These are phyloP conservation scores for Tetramorium bicarinatum DNA, from an alignment of 2,888 invertebrate genomes.

Conservation along the genomic window DNA sequence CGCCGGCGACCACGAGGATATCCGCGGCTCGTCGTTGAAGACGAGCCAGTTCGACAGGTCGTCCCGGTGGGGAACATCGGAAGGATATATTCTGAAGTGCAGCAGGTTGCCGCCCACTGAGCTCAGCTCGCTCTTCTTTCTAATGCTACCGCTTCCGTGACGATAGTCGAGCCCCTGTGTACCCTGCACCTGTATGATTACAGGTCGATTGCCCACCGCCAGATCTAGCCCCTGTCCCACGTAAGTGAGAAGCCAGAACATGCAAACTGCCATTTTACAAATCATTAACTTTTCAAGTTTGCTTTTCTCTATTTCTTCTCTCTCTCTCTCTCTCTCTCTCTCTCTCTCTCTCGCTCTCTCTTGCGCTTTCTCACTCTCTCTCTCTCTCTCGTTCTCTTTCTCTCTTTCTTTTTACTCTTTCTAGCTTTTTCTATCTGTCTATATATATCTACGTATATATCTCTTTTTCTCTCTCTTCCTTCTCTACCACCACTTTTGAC, in stretches of 20 bases:
- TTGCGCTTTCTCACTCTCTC: constrained; percentile 24
- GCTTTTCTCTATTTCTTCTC: constrained; percentile 41
- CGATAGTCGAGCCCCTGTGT: constrained; percentile 74
- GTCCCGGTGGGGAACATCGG: constrained; percentile 67
- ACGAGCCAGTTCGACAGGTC: constrained; percentile 80
- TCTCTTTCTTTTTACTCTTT: constrained; percentile 15
- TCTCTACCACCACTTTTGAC: constrained; percentile 36
- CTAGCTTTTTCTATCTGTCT: constrained; percentile 46
- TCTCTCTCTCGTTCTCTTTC: constrained; percentile 39
- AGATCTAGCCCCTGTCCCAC: constrained; percentile 83
- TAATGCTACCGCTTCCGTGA: constrained; percentile 67
- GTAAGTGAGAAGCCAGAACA: constrained; percentile 84
- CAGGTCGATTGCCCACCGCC: constrained; percentile 81
- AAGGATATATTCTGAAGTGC: constrained; percentile 72
- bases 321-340: neutral
- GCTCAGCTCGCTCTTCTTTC: constrained; percentile 71
- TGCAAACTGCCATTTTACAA: constrained; percentile 82
- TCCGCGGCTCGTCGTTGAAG: constrained; percentile 75
- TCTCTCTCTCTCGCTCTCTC: neutral
- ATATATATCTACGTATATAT: constrained; percentile 36
- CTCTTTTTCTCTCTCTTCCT: constrained; percentile 37
- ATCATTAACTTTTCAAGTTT: constrained; percentile 4
- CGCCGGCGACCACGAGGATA: constrained; percentile 71
- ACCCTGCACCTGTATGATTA: constrained; percentile 71
- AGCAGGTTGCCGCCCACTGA: constrained; percentile 73